These are phyloP conservation scores for Rhadinocentrus ornatus DNA, from an alignment of 2,797 vertebrate species.

Conservation along the genomic window DNA sequence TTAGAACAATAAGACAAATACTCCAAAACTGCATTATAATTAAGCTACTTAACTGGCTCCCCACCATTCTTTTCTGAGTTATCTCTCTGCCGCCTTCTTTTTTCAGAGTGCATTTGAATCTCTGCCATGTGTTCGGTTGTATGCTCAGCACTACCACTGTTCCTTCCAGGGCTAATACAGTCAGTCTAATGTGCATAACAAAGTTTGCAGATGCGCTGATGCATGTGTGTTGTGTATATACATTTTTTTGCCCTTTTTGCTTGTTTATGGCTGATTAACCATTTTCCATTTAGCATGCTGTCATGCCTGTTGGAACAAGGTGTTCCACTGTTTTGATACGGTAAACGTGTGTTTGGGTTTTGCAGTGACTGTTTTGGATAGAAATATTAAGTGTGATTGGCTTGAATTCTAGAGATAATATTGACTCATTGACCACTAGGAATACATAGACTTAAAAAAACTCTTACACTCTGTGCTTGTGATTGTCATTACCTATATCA, in stretches of 20 bases:
- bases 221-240: background rate
- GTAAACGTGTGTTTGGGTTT: slow-evolving; percentile 62
- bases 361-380: slow-evolving; percentile 67
- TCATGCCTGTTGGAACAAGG: slow-evolving; percentile 41
- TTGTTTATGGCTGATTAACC: slow-evolving; percentile 41
- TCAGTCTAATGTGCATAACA: slow-evolving; percentile 35
- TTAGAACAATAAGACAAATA: slow-evolving; percentile 28
- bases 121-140: slow-evolving; percentile 45
- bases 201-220: slow-evolving; percentile 43
- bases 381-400: slow-evolving; percentile 47
- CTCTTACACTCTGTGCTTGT: slow-evolving; percentile 48
- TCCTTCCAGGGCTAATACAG: slow-evolving; percentile 38
- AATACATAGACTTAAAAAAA: slow-evolving; percentile 50
- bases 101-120: slow-evolving; percentile 22
- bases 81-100: background rate
- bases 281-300: slow-evolving; percentile 37
- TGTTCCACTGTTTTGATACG: slow-evolving; percentile 38
- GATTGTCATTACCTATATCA: slow-evolving; percentile 60
- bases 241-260: background rate
- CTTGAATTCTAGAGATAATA: slow-evolving; percentile 57
- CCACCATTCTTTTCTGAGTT: slow-evolving; percentile 3
- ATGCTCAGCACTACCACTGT: slow-evolving; percentile 28
- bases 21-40: slow-evolving; percentile 20
- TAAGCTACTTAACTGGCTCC: slow-evolving; percentile 26
- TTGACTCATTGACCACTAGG: slow-evolving; percentile 38